Evolutionary conservation across 1,140 invertebrate species (phyloP), one percentile per base, ranked within the genome.

Genomic region (Calephelis nemesis): DNA sequence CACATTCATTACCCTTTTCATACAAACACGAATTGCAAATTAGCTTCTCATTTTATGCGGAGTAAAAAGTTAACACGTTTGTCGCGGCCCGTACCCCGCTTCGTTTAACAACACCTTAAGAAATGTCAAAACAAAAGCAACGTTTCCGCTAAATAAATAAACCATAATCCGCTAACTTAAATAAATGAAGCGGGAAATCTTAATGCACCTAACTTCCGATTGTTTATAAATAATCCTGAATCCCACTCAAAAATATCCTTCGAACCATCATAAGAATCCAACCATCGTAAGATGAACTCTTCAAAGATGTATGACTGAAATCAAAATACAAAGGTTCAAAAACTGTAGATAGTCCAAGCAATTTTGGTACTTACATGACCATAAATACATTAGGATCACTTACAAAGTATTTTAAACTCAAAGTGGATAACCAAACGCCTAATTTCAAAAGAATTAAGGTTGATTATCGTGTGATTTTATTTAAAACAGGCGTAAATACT

Each of bases 381-480:
- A 39, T 60, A 40, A 60, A 60, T 60, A 60, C 30, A 12, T 39
- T 60, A 39, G 5, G 6, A 60, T 30, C 30, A 30, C 39, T 15
- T 30, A 60, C 10, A 60, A 45, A 45, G 42, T 45, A 45, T 45
- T 9, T 60, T 60, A 12, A 4, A 12, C 54, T 40, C 7, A 1
- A 60, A 60, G 7, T 52, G 7, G 0, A 60, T 40, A 7, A 12
- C 3, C 1, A 39, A 30, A 40, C 39, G 54, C 54, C 19, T 60
- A 60, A 60, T 60, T 60, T 60, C 54, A 60, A 60, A 40, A 19
- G 10, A 0, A 3, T 54, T 58, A 66, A 47, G 65, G 50, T 7
- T 66, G n/a, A 30, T 45, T 15, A 58, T 66, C 13, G 42, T 10
- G 39, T 66, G 19, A 30, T 62, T 71, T 60, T 50, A 60, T n/a